phyloP scores from a whole-genome alignment of 2,888 invertebrate genomes.

The Mayetiola destructor region DNA sequence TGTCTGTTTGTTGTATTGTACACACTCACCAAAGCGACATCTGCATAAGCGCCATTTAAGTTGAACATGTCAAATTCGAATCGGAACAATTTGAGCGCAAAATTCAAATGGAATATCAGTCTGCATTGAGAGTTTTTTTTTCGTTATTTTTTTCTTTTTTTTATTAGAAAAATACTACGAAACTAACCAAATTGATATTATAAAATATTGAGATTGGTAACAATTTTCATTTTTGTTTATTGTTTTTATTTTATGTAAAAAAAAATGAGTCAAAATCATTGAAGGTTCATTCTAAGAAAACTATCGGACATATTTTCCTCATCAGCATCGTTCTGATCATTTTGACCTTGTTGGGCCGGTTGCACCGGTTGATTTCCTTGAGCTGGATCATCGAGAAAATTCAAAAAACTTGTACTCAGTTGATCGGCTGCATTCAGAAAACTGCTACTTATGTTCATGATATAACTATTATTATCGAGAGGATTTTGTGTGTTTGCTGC shows the following conservation, averaged over 20 bases:
- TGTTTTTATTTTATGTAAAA: neutral
- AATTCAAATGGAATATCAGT: neutral
- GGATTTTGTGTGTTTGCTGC: neutral
- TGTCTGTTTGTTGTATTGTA: no score
- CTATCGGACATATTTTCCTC: slow-evolving; percentile 40
- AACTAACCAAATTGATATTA: no score
- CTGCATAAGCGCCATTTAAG: neutral
- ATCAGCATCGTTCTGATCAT: slow-evolving; percentile 26
- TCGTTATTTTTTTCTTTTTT: neutral
- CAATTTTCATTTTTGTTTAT: no score
- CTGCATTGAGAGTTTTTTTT: neutral
- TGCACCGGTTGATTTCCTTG: neutral
- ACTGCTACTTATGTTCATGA: slow-evolving; percentile 29
- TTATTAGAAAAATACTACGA: neutral
- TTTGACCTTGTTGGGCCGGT: neutral
- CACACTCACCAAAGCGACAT: neutral
- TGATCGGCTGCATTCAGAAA: slow-evolving; percentile 37
- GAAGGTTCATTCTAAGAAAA: slow-evolving; percentile 27
- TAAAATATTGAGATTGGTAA: no score
- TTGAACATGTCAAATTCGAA: neutral
- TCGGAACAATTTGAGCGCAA: neutral
- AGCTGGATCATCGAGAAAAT: no score
- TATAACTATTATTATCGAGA: slow-evolving; percentile 22
- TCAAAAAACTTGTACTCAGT: slow-evolving; percentile 39
- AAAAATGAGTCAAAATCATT: neutral